Evolutionary conservation across 2,888 invertebrate species (phyloP).

Genomic region (Blomia tropicalis): DNA sequence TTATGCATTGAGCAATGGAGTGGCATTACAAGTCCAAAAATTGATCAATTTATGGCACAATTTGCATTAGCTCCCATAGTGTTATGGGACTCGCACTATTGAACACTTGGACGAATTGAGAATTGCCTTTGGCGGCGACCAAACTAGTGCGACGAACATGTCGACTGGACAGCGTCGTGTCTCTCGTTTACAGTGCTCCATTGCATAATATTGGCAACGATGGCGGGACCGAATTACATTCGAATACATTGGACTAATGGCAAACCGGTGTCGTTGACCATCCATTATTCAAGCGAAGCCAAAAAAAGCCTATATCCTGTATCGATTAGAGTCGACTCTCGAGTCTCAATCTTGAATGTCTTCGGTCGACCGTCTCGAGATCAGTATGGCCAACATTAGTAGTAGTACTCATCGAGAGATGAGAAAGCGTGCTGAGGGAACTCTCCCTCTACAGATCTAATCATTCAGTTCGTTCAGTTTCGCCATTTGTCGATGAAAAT

Average conservation of each 20-base stretch:
- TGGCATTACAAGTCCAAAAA: neutral
- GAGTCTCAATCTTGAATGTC: neutral
- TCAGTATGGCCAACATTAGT: neutral
- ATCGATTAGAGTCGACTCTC: neutral
- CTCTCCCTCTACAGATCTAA: too few species aligned
- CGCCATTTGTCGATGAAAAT: too few species aligned
- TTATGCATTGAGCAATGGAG: neutral
- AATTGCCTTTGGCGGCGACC: conserved; percentile 3
- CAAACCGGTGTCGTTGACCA: neutral
- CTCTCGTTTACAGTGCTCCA: neutral
- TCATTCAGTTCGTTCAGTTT: neutral
- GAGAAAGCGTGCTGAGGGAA: neutral
- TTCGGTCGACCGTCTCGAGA: too few species aligned
- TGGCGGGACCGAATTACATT: neutral
- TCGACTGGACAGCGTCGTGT: too few species aligned
- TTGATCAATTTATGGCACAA: conserved; percentile 12
- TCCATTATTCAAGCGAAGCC: conserved; percentile 9
- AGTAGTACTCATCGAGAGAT: neutral
- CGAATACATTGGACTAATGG: too few species aligned
- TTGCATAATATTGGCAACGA: neutral
- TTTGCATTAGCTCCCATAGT: conserved; percentile 5
- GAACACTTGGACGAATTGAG: neutral
- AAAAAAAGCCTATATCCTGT: conserved; percentile 7
- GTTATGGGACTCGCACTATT: neutral
- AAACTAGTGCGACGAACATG: too few species aligned